These are phyloP conservation scores for Patiria miniata DNA, from an alignment of 35 echinoderm and acorn worm genomes.

Conservation along the genomic window DNA sequence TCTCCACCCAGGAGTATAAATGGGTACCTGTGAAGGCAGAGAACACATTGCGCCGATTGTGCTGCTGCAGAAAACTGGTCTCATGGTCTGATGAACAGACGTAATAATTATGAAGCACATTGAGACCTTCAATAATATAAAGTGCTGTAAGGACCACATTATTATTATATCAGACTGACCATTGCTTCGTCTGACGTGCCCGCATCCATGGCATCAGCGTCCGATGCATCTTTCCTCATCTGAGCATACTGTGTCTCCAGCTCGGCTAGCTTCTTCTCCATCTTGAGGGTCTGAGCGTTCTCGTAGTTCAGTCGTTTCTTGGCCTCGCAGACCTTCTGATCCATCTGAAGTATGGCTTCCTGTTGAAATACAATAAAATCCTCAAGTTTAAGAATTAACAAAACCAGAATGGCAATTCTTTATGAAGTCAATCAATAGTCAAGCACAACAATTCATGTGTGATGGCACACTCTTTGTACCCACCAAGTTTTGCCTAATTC, in stretches of 20 bases:
- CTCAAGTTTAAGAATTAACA: no score
- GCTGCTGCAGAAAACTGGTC: no score
- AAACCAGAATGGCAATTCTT: not conserved
- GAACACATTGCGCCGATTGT: no score
- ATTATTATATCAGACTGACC: slow-evolving; percentile 51
- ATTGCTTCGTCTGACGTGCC: slow-evolving; percentile 96
- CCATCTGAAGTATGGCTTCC: slow-evolving; percentile 93
- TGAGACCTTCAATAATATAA: no score
- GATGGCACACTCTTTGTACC: no score
- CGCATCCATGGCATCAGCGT: slow-evolving; percentile 82
- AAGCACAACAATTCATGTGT: not conserved
- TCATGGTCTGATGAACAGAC: no score
- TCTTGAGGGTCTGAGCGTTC: slow-evolving; percentile 76
- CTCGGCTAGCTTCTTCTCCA: slow-evolving; percentile 71
- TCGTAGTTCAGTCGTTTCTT: slow-evolving; percentile 85
- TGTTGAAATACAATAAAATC: slow-evolving; percentile 1
- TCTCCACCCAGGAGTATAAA: no score
- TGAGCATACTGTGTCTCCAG: slow-evolving; percentile 77
- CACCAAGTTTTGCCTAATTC: no score
- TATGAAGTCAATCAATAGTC: not conserved
- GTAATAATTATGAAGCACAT: no score
- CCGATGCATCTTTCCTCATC: slow-evolving; percentile 96
- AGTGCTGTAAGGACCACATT: no score
- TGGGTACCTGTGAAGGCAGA: no score
- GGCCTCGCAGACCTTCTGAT: slow-evolving; percentile 97